Conservation (phyloP, 2,113 vertebrate species). For the Micromys minutus region DNA sequence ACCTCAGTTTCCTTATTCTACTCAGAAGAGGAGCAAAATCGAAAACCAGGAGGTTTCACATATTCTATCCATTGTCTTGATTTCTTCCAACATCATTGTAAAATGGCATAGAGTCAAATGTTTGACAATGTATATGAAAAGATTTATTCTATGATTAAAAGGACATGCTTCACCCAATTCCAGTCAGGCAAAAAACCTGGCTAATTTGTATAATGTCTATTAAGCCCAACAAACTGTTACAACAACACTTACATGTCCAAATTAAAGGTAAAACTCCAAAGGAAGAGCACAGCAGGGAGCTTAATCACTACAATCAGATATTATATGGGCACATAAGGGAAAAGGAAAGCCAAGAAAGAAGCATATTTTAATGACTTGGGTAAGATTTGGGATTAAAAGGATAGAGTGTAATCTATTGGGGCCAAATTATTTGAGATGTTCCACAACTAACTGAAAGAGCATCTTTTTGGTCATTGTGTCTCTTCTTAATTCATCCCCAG, state of each 20-base stretch:
- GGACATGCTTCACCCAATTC: neutral
- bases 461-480: neutral
- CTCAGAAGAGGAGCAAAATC: neutral
- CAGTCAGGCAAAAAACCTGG: neutral
- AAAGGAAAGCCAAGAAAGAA: neutral
- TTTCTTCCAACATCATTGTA: neutral
- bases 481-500: neutral
- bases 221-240: neutral
- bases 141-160: neutral
- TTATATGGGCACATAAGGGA: neutral
- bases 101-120: neutral
- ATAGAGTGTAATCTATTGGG: neutral
- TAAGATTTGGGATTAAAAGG: neutral
- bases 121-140: neutral
- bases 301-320: neutral
- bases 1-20: neutral
- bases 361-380: neutral
- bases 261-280: neutral
- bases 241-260: neutral
- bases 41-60: neutral
- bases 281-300: neutral
- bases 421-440: neutral
- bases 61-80: neutral
- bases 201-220: neutral
- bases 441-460: neutral